Evolutionary conservation across 2,113 vertebrate genomes (phyloP).

Genomic region (Symphodus melops): DNA sequence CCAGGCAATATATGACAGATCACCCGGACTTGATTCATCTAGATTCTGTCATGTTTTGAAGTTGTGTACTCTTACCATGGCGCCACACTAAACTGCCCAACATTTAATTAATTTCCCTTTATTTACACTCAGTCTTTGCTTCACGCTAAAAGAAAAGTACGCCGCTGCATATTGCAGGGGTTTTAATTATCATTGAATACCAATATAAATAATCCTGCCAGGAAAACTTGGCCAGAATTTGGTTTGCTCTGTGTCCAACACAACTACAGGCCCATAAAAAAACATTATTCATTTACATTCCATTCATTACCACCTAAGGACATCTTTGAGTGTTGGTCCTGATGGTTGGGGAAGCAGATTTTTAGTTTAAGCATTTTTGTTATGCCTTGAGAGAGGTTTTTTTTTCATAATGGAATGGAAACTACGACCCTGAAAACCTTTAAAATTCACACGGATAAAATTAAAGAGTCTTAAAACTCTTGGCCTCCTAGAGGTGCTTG

Average conservation of each 20-base stretch:
- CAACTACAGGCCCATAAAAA: slow-evolving; percentile 62
- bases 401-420: slow-evolving; percentile 17
- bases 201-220: slow-evolving; percentile 66
- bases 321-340: slow-evolving; percentile 40
- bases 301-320: slow-evolving; percentile 58
- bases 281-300: slow-evolving; percentile 68
- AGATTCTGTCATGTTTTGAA: slow-evolving; percentile 81
- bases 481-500: slow-evolving; percentile 9
- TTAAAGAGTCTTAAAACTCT: slow-evolving; percentile 1
- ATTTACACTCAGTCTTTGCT: slow-evolving; percentile 77
- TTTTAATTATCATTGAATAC: slow-evolving; percentile 76
- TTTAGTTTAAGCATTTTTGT: slow-evolving; percentile 10
- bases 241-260: slow-evolving; percentile 54
- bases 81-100: slow-evolving; percentile 80
- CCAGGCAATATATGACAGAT: slow-evolving; percentile 85
- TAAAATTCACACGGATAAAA: slow-evolving; percentile 19
- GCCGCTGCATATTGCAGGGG: slow-evolving; percentile 79
- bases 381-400: slow-evolving; percentile 12
- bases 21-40: slow-evolving; percentile 81
- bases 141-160: slow-evolving; percentile 81
- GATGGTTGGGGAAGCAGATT: slow-evolving; percentile 40
- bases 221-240: slow-evolving; percentile 61
- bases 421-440: slow-evolving; percentile 8
- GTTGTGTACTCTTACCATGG: slow-evolving; percentile 84
- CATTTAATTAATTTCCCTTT: slow-evolving; percentile 88